These are phyloP conservation scores for Neopelma chrysocephalum DNA, from an alignment of 2,797 vertebrate genomes.

Conservation along the genomic window DNA sequence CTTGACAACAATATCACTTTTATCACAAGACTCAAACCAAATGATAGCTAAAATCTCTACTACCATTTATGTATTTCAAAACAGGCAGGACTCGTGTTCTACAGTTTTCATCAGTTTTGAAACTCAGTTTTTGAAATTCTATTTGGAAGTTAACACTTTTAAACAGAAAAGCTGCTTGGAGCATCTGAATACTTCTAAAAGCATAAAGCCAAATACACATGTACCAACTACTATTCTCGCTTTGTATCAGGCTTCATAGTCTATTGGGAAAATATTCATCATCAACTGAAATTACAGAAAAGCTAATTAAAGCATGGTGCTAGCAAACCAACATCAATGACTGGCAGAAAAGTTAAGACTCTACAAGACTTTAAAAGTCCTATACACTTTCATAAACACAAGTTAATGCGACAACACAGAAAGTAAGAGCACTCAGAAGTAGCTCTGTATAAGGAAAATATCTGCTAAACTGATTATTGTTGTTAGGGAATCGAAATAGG, in stretches of 20 bases:
- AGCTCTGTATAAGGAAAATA: neutral
- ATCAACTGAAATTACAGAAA: neutral
- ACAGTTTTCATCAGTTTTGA: neutral
- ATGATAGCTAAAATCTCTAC: neutral
- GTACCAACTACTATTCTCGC: neutral
- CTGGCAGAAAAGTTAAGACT: neutral
- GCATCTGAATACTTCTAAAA: neutral
- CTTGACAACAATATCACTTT: neutral
- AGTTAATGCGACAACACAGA: neutral
- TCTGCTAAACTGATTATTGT: neutral
- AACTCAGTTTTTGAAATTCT: neutral
- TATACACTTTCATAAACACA: neutral
- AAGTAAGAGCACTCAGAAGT: neutral
- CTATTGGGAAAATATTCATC: neutral
- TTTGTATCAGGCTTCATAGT: neutral
- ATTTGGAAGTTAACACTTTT: neutral
- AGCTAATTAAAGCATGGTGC: neutral
- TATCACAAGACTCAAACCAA: neutral
- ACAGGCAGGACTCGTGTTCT: accelerated
- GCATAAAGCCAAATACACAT: neutral
- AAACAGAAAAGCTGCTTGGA: neutral
- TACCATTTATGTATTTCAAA: neutral
- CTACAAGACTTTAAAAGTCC: neutral
- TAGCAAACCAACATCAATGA: neutral
- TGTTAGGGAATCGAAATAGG: neutral